Base-by-base conservation (phyloP, 1,140 invertebrate genomes). In the Odontomachus brunneus region DNA sequence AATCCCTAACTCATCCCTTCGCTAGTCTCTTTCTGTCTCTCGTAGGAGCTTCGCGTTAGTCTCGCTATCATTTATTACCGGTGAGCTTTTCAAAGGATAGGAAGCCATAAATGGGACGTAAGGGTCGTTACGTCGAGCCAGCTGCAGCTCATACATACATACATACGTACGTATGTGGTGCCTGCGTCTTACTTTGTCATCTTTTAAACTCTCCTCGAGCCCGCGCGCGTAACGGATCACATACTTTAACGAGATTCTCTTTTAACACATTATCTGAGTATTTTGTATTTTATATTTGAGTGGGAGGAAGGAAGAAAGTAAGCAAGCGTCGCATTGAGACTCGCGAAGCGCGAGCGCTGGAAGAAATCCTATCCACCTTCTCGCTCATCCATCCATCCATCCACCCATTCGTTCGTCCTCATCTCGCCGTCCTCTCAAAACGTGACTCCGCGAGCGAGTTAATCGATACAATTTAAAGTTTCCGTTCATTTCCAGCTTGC, bases 151-250 rank as follows among this genome's bases (percentile, higher is more conserved):
- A 33, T 33, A 33, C 5, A 5, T 33, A 33, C 29, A 81, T 71
- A 75, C 71, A 29, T 72, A 86, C 55, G 38, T 44, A 7, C 38
- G 38, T 44, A 11, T 7, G 38, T 44, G 22, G 51, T 51, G 51
- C 63, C 63, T 63, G 65, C 53, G 60, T 19, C 67, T n/a, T 67
- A 84, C 81, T 87, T 86, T 86, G 86, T 86, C 84, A 87, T 87
- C 73, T 86, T 80, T 80, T 84, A 84, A 86, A 65, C 67, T 65
- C 26, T 78, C 72, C 51, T 19, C 19, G 15, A 17, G n/a, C 62
- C 24, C 22, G 19, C n/a, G n/a, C n/a, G 59, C 38, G 38, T 85
- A 67, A 86, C 76, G 65, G 81, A 76, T 86, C 85, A 78, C 48
- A 71, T 74, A 53, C 67, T 83, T 86, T 83, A 86, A 83, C 78